These are phyloP conservation scores for Chloroclysta siterata DNA, from an alignment of 2,888 invertebrate species.

Conservation along the genomic window DNA sequence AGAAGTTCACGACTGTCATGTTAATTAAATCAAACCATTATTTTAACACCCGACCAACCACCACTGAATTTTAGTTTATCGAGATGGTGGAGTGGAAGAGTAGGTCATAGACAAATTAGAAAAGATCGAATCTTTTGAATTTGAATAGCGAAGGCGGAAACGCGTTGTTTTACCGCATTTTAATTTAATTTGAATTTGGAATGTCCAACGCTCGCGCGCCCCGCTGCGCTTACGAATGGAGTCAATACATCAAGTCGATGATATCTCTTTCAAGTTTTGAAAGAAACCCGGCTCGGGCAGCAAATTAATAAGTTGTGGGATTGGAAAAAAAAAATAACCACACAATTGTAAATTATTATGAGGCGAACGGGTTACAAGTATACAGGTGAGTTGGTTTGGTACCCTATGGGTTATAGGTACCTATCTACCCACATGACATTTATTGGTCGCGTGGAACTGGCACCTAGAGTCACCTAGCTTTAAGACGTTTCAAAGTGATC, in stretches of 20 bases:
- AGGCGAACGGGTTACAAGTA: constrained; percentile 52
- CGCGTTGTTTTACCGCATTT: constrained; percentile 81
- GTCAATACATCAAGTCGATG: constrained; percentile 81
- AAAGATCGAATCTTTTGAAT: constrained; percentile 77
- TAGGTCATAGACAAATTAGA: constrained; percentile 81
- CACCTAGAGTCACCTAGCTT: no score
- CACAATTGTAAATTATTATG: constrained; percentile 61
- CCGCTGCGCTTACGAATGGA: constrained; percentile 80
- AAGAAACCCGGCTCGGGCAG: constrained; percentile 67
- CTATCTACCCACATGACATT: constrained; percentile 10
- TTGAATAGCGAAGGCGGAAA: constrained; percentile 76
- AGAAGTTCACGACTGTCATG: constrained; percentile 48
- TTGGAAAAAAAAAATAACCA: constrained; percentile 57
- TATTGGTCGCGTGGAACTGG: no score
- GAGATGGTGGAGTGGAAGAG: constrained; percentile 27
- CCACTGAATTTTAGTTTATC: constrained; percentile 22
- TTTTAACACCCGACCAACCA: constrained; percentile 24
- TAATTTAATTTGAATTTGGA: constrained; percentile 83
- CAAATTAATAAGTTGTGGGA: constrained; percentile 72
- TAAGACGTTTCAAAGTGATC: no score
- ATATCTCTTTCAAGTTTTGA: constrained; percentile 83
- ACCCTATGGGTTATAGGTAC: constrained; percentile 12
- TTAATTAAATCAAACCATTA: constrained; percentile 35
- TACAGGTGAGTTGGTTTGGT: no score
- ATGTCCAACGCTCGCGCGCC: constrained; percentile 73